A percentile compares a stretch with the other conserved stretches of the same genome.
Evolutionary conservation across 2,113 vertebrate genomes (phyloP).

Genomic region (Calonectris borealis): DNA sequence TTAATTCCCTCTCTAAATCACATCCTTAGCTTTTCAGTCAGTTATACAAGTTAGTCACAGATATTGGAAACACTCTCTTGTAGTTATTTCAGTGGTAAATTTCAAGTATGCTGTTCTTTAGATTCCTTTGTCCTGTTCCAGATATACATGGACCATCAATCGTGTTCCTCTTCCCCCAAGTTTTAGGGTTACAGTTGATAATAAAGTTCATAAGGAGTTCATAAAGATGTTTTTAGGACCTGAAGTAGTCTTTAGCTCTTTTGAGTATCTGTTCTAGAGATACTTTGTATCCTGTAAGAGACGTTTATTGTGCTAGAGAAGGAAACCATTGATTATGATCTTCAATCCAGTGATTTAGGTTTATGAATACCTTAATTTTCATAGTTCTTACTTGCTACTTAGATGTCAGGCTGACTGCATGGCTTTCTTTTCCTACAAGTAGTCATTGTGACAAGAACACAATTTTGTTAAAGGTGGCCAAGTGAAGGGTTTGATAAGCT

Average conservation of each 20-base stretch:
- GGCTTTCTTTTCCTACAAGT: background rate
- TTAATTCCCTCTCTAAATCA: background rate
- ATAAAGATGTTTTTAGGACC: background rate
- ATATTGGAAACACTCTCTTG: background rate
- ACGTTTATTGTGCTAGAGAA: background rate
- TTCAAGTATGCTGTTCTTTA: background rate
- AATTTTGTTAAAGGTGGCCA: background rate
- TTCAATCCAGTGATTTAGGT: background rate
- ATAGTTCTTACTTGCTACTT: background rate
- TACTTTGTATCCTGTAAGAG: background rate
- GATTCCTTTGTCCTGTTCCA: background rate
- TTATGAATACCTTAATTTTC: background rate
- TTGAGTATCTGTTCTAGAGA: background rate
- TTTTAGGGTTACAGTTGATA: background rate
- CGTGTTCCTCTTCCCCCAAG: background rate
- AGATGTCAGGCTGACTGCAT: background rate
- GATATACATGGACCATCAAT: background rate
- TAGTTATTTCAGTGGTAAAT: background rate
- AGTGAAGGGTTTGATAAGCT: background rate
- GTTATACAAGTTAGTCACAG: background rate
- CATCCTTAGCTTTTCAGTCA: background rate
- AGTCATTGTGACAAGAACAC: background rate
- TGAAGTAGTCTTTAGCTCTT: background rate
- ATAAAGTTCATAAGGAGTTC: background rate
- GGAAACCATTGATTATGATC: background rate